Evolutionary conservation across 2,797 vertebrate species (phyloP).

Genomic region (Crocidura indochinensis): DNA sequence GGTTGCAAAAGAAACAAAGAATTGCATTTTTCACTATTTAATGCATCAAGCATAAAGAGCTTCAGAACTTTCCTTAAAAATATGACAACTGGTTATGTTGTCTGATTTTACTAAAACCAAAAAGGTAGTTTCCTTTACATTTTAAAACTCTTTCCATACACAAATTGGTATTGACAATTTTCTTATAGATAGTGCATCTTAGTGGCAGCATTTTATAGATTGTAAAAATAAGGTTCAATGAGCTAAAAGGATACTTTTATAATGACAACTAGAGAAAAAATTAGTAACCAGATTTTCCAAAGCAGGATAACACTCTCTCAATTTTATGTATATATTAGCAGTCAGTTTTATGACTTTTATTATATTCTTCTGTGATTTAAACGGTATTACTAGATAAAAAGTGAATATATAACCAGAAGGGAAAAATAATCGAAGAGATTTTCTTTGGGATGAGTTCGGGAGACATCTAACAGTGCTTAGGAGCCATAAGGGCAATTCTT

Average conservation of each 20-base stretch:
- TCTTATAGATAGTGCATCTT: background rate
- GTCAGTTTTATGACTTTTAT: background rate
- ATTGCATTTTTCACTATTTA: conserved; percentile 52
- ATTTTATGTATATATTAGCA: background rate
- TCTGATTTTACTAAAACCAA: conserved; percentile 42
- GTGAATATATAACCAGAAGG: background rate
- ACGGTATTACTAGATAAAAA: background rate
- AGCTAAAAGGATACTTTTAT: background rate
- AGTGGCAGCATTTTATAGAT: conserved; percentile 41
- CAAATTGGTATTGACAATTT: conserved; percentile 17
- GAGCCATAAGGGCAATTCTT: no score
- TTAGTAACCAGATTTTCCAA: background rate
- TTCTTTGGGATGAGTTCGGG: no score
- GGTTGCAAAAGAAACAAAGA: conserved; percentile 3
- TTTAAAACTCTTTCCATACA: conserved; percentile 28
- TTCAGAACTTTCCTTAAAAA: background rate
- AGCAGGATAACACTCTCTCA: background rate
- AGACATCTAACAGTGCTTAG: no score
- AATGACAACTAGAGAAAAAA: background rate
- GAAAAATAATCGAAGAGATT: no score
- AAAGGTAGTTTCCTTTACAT: conserved; percentile 4
- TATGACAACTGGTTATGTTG: background rate
- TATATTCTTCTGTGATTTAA: conserved; percentile 14
- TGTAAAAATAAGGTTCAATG: background rate
- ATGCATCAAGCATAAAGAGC: background rate